Base-by-base conservation (phyloP, 2,888 invertebrate genomes). In the Macrophya annulata region DNA sequence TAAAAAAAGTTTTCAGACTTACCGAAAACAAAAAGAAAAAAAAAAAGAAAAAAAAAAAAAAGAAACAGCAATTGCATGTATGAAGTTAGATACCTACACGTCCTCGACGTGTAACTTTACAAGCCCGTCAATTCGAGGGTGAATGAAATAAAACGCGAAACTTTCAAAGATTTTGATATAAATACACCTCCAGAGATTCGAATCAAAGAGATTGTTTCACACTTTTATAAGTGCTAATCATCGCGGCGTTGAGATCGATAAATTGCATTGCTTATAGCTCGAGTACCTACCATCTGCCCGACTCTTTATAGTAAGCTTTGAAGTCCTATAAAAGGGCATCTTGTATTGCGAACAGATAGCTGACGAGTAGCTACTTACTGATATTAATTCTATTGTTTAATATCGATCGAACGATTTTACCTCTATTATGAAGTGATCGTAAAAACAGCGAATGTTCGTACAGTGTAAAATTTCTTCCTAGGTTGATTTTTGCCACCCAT, bases 181-280 rank as follows among this genome's bases (percentile, higher is more conserved):
- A 40, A 71, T 17, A 15, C 9, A 17, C 25, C 62, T 10, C 40
- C 9, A 15, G 6, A 71, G 71, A 37, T 71, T 10, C 72, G n/a
- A 12, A 74, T 74, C n/a, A 74, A 74, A 74, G 43, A 25, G 31
- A 77, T 76, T 25, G 15, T 51, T 37, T 77, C 31, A 55, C 31
- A 77, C 51, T 55, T 31, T 51, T 8, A 15, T 31, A 43, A 55
- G 37, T 31, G 77, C 31, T 77, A 77, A 77, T 77, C 55, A 77
- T 68, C 37, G 17, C 37, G 17, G 25, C 77, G n/a, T 10, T 37
- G 25, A 77, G 37, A 77, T 77, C 77, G 77, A 77, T 77, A 31
- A 77, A 77, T 55, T 77, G 77, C 77, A 77, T 31, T 43, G 55
- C 51, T 55, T 55, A 51, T 31, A 77, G 55, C 72, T 21, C 15